Conservation (phyloP, 2,797 vertebrate species). For the Sebastes steindachneri region DNA sequence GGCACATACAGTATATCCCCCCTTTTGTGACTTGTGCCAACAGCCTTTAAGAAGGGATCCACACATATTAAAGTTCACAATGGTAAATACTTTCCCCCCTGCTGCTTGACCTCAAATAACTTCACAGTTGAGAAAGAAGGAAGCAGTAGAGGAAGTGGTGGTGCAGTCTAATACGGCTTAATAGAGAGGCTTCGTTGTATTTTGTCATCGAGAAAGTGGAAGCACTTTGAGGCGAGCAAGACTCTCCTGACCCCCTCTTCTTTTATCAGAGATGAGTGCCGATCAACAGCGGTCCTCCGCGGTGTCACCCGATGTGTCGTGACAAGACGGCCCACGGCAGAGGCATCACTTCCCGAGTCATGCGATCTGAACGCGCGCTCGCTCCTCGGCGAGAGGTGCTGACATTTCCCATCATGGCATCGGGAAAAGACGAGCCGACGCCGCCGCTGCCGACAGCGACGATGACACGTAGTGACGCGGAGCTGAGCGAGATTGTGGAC, state of each 20-base stretch:
- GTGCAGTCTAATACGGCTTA: background rate
- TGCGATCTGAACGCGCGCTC: constrained; percentile 21
- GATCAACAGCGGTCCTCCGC: constrained; percentile 40
- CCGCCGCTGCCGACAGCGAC: constrained; percentile 11
- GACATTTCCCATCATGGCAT: constrained; percentile 56
- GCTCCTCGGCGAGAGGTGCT: constrained; percentile 31
- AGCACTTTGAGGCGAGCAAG: constrained; percentile 1
- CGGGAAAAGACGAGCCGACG: constrained; percentile 22
- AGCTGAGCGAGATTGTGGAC: constrained; percentile 1
- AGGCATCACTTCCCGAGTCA: constrained; percentile 37
- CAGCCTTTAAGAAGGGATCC: constrained; percentile 45
- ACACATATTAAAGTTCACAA: constrained; percentile 50
- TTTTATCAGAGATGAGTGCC: constrained; percentile 34
- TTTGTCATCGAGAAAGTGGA: background rate
- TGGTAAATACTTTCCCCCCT: constrained; percentile 45
- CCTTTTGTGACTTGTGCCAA: constrained; percentile 27
- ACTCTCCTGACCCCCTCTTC: constrained; percentile 18
- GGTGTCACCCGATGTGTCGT: constrained; percentile 38
- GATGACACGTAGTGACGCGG: constrained; percentile 16
- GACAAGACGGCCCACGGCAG: constrained; percentile 41
- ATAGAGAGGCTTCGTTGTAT: background rate
- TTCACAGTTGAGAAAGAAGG: background rate
- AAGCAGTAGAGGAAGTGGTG: background rate
- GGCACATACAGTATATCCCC: constrained; percentile 16
- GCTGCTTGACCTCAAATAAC: constrained; percentile 50